Base-by-base conservation (phyloP, 2,113 vertebrate species). In the Agelaius tricolor region DNA sequence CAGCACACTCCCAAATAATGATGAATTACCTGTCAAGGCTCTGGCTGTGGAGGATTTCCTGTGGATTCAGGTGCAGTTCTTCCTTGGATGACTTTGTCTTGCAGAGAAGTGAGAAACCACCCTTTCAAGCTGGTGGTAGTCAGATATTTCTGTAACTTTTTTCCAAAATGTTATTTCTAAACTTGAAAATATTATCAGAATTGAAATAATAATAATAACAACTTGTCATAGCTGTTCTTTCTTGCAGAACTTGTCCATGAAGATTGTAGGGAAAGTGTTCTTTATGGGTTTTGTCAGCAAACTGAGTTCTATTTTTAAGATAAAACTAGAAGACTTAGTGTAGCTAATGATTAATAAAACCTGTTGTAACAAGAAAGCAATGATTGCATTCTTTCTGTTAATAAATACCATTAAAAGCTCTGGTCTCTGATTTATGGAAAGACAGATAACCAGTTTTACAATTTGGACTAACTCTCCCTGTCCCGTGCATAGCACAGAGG, bases 291-390 rank as follows among this genome's bases (percentile, higher is more conserved):
- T 87, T 91, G 44, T 68, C 16, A 78, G 62, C 66, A 52, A 87
- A 35, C 54, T 47, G 52, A 79, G 19, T 35, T 86, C 21, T 67
- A 3, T 58, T 72, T 31, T 90, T 37, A 62, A 83, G 75, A 33
- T 73, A 49, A 73, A 90, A 44, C 21, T 71, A 12, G 57, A 90
- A 80, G 55, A 73, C n/a, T 88, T 1, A 0, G 2, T 49, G 31
- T 62, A 49, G 76, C 46, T 96, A 93, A 82, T 93, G 74, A 87
- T 89, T 89, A 82, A 79, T 76, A 33, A 71, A 59, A 87, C 30
- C 26, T 81, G 55, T 37, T 16, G 8, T 24, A 23, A 37, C 67
- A 80, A 68, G 76, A 80, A 66, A 35, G 41, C 43, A 58, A 13
- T 39, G 9, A 39, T 71, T 43, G 43, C 16, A 43, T 57, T 93